Conservation (phyloP, 2,888 invertebrate genomes). For the Anoplius nigerrimus region DNA sequence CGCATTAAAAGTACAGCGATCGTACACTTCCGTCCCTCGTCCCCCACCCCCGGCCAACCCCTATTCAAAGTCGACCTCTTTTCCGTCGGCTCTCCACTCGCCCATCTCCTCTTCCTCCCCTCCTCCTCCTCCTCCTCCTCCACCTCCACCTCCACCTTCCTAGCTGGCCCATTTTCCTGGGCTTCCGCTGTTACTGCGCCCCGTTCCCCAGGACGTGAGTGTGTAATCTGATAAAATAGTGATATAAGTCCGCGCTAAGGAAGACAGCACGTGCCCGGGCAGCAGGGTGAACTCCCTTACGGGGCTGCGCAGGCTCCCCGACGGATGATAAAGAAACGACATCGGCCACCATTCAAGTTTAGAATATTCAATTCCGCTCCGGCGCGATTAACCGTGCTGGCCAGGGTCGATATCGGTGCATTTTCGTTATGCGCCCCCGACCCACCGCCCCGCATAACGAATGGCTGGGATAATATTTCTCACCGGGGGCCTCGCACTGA, state of each 20-base stretch:
- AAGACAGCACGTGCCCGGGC: constrained; percentile 1
- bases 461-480: no score
- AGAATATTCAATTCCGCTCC: no score
- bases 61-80: not conserved
- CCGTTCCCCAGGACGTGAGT: constrained; percentile 35
- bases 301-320: constrained; percentile 27
- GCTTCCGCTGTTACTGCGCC: constrained; percentile 16
- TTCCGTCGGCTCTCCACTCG: not conserved
- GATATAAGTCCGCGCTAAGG: constrained; percentile 44
- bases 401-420: no score
- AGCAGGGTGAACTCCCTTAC: constrained; percentile 24
- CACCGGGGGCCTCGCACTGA: no score
- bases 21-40: not conserved
- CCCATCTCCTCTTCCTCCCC: not conserved
- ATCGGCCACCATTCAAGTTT: no score
- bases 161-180: not conserved
- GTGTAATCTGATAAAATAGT: constrained; percentile 61
- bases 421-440: no score
- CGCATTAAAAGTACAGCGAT: constrained; percentile 43
- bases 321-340: constrained; percentile 3
- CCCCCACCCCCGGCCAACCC: no score
- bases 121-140: not conserved
- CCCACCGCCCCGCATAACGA: no score
- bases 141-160: not conserved
- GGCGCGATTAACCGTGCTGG: no score